These are phyloP conservation scores for Tinea pellionella DNA, from an alignment of 2,888 invertebrate genomes.

Conservation along the genomic window DNA sequence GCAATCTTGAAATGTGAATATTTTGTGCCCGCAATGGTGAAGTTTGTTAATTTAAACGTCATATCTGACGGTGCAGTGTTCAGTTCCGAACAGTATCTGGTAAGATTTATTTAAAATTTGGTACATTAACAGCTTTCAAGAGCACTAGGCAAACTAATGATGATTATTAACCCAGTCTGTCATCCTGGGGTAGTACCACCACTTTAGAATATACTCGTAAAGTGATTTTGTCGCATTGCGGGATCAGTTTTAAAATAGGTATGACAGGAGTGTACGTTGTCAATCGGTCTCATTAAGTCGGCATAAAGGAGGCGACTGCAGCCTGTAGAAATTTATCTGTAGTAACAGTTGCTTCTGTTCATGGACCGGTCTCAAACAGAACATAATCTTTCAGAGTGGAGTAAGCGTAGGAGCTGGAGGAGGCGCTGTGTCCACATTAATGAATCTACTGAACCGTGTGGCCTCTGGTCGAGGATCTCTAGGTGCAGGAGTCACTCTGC, in stretches of 20 bases:
- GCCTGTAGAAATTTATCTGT: no score
- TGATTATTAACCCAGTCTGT: no score
- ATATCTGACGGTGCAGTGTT: conserved; percentile 46
- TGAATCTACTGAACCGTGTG: conserved; percentile 46
- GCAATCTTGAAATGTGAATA: conserved; percentile 74
- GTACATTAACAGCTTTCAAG: no score
- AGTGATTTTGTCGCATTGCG: no score
- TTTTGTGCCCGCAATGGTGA: conserved; percentile 74
- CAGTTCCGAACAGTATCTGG: conserved; percentile 50
- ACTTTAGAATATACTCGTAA: no score
- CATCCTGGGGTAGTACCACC: no score
- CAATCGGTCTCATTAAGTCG: no score
- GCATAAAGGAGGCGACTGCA: no score
- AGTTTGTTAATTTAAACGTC: conserved; percentile 74
- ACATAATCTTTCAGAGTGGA: conserved; percentile 35
- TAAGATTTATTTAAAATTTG: conserved; percentile 31
- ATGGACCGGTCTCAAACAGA: background rate
- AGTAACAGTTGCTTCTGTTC: no score
- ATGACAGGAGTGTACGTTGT: no score
- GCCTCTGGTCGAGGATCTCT: conserved; percentile 40
- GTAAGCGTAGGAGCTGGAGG: conserved; percentile 46
- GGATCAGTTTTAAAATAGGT: no score
- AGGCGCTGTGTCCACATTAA: conserved; percentile 46
- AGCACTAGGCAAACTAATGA: no score
- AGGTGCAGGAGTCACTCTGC: conserved; percentile 38